These are phyloP conservation scores for Ophiothrix spiculata DNA, from an alignment of 35 echinoderm and acorn worm genomes.

Conservation along the genomic window DNA sequence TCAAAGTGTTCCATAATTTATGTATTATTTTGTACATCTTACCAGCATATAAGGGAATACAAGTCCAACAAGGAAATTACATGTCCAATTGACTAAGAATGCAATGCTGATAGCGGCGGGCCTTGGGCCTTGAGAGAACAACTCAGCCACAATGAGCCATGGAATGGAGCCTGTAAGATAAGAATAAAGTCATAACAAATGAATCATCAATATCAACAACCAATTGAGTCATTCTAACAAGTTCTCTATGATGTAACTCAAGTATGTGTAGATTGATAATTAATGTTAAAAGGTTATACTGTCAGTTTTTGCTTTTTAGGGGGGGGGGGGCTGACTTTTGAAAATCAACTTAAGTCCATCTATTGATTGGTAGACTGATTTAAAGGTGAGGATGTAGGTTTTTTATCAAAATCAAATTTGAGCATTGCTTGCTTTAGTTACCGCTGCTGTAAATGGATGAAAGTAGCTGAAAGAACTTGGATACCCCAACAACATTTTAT, in stretches of 20 bases:
- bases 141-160: conserved; percentile 73
- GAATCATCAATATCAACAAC: not conserved
- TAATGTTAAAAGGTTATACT: not conserved
- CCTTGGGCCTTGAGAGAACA: conserved; percentile 86
- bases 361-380: too few relatives aligned
- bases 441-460: too few relatives aligned
- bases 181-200: not conserved
- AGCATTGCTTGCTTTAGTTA: too few relatives aligned
- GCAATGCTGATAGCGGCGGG: conserved; percentile 81
- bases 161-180: conserved; percentile 67
- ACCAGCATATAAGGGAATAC: conserved; percentile 89
- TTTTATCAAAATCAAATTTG: too few relatives aligned
- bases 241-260: not conserved
- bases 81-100: conserved; percentile 85
- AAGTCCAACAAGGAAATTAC: conserved; percentile 79
- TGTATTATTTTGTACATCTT: conserved; percentile 11
- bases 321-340: too few relatives aligned
- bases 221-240: too few relatives aligned
- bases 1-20: not conserved
- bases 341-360: too few relatives aligned
- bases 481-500: too few relatives aligned
- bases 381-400: too few relatives aligned
- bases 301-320: not conserved
- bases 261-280: not conserved
- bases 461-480: too few relatives aligned